Base-by-base conservation (phyloP, 2,113 vertebrate genomes). In the Odocoileus hemionus region DNA sequence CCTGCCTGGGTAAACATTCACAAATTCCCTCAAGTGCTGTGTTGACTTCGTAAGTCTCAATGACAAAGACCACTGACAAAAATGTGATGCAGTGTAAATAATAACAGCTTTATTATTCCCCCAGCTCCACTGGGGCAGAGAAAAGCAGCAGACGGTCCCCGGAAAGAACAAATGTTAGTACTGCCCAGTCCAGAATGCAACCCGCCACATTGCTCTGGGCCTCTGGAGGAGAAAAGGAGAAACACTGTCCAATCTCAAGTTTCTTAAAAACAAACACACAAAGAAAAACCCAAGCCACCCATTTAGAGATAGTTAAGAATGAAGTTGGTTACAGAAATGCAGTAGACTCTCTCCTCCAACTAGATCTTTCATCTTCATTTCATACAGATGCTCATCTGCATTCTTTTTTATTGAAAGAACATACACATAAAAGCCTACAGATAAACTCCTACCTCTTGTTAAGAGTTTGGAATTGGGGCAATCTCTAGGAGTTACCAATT, bases 91-190 rank as follows among this genome's bases (percentile, higher is more conserved):
- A 64, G 90, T 54, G 74, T 92, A 95, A 97, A 97, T 93, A 97
- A 95, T 89, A 98, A 97, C 96, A 98, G 97, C 96, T 98, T 98
- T 97, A 97, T 98, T 95, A 96, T 78, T 86, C 85, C 16, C 61
- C 82, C 54, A 85, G 93, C 93, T 98, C 94, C 98, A 98, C 89
- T 96, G 91, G 93, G 97, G 97, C 95, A 93, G 95, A 98, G 96
- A 96, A 93, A 96, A 12, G 64, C 1, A 96, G 97, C 98, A 98
- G 98, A 97, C 89, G 96, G 97, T 94, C 85, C 52, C 39, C 0
- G 14, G 54, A 58, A 93, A 87, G 95, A 97, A 91, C 97, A 98
- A 98, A 98, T 98, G 97, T 80, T 79, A 92, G 26, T 43, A 54
- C 90, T 28, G 70, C 78, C 88, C 54, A 30, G 84, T 55, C 95